phyloP scores from a whole-genome alignment of 2,888 invertebrate species.

The Tridacna gigas region DNA sequence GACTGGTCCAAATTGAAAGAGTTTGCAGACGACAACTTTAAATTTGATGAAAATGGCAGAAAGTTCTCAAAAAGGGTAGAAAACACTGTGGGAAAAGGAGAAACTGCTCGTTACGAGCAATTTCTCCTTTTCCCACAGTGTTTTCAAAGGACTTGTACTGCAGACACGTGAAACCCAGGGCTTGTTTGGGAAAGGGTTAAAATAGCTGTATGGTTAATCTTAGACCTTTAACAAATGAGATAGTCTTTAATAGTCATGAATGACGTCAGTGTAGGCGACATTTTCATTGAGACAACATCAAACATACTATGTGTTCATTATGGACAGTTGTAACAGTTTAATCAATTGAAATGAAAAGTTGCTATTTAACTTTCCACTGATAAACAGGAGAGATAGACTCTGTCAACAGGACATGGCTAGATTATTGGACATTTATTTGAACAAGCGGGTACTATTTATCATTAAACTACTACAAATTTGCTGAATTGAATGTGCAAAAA shows the following conservation, averaged over 20 bases:
- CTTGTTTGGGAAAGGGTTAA: background rate
- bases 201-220: background rate
- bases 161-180: background rate
- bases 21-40: background rate
- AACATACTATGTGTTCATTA: background rate
- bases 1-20: no score
- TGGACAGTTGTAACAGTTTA: background rate
- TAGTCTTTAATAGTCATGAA: background rate
- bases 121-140: background rate
- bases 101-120: background rate
- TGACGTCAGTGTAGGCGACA: background rate
- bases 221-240: no score
- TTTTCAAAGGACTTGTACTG: background rate
- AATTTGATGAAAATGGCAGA: background rate
- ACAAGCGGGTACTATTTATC: conserved; percentile 4
- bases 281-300: background rate
- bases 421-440: conserved; percentile 17
- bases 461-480: no score
- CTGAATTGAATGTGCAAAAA: no score
- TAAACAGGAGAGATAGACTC: conserved; percentile 27
- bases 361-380: conserved; percentile 57
- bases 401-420: conserved; percentile 23
- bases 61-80: background rate
- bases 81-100: background rate
- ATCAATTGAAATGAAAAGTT: conserved; percentile 39